Percentiles rank a stretch among this genome's conserved stretches.
Evolutionary conservation across 2,797 vertebrate species (phyloP).

Genomic region (Sebastolobus alascanus): DNA sequence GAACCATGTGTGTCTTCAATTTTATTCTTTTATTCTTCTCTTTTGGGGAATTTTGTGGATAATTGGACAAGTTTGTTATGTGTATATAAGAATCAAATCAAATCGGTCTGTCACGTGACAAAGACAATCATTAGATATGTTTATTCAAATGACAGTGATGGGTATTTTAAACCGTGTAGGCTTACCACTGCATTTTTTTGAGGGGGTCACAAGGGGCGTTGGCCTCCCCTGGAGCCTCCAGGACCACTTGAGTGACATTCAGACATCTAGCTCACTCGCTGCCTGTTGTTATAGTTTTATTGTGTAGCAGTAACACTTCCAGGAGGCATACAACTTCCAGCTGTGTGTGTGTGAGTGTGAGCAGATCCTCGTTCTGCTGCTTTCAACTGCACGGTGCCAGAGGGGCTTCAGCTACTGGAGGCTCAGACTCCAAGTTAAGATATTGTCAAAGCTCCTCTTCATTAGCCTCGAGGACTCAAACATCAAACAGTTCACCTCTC

Average conservation of each 20-base stretch:
- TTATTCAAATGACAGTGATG: background rate
- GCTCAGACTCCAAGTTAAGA: conserved; percentile 47
- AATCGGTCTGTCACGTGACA: background rate
- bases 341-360: background rate
- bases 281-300: background rate
- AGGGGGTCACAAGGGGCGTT: background rate
- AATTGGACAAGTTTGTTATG: too few relatives aligned
- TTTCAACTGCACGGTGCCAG: conserved; percentile 35
- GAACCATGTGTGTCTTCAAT: too few relatives aligned
- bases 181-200: background rate
- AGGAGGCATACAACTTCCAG: background rate
- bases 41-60: too few relatives aligned
- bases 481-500: conserved; percentile 36
- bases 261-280: background rate
- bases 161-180: background rate
- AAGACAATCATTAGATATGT: background rate
- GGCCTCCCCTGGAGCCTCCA: background rate
- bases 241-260: background rate
- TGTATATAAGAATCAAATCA: background rate
- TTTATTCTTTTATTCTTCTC: too few relatives aligned
- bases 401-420: conserved; percentile 34
- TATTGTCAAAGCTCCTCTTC: conserved; percentile 40
- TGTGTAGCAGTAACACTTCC: conserved; percentile 13
- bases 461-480: conserved; percentile 39
- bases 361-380: conserved; percentile 17